These are phyloP conservation scores for Ianthella basta DNA, from an alignment of 37 sponge, comb jelly and placozoan species.

Conservation along the genomic window DNA sequence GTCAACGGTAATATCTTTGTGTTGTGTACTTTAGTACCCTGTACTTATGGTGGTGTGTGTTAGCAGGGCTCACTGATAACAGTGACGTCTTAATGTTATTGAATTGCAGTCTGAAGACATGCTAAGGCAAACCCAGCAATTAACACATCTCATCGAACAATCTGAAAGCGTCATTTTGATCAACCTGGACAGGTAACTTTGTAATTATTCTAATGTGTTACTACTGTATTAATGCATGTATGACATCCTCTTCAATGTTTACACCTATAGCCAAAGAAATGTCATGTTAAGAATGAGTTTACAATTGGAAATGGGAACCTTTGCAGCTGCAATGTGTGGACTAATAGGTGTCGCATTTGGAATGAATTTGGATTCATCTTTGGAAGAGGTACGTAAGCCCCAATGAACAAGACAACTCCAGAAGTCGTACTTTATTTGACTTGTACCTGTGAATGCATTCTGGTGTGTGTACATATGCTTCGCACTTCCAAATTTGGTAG, in stretches of 20 bases:
- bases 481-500: not conserved
- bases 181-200: slow-evolving; percentile 52
- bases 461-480: slow-evolving; percentile 22
- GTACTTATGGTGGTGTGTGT: too few relatives aligned
- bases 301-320: slow-evolving; percentile 72
- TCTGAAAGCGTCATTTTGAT: slow-evolving; percentile 63
- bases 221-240: not conserved
- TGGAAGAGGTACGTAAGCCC: slow-evolving; percentile 63
- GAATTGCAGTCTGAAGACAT: slow-evolving; percentile 66
- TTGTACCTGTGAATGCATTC: not conserved
- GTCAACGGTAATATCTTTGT: too few relatives aligned
- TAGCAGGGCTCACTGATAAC: too few relatives aligned
- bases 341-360: slow-evolving; percentile 73
- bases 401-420: not conserved
- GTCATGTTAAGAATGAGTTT: slow-evolving; percentile 63
- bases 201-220: too few relatives aligned
- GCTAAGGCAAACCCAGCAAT: slow-evolving; percentile 39
- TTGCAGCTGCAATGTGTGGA: slow-evolving; percentile 57
- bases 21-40: too few relatives aligned
- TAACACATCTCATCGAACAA: slow-evolving; percentile 63
- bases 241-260: not conserved
- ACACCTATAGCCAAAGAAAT: slow-evolving; percentile 54
- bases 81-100: too few relatives aligned
- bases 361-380: slow-evolving; percentile 72
- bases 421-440: too few relatives aligned